Evolutionary conservation across 2,888 invertebrate genomes (phyloP), one percentile per base, ranked within the genome.

Genomic region (Nemotelus pantherinus): DNA sequence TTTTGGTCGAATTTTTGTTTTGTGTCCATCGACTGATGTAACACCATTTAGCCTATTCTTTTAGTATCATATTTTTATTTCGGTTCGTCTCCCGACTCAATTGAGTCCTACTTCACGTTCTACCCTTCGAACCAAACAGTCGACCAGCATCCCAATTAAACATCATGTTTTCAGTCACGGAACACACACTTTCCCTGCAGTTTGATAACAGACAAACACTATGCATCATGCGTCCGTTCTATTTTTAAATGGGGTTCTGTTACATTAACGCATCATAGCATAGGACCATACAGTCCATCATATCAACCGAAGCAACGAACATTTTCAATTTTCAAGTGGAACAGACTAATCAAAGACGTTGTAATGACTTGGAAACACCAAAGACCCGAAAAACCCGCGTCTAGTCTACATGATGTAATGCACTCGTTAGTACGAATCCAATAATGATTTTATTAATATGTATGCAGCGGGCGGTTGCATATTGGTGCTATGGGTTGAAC

Each of bases 81-180:
- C n/a, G 70, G 70, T 70, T 70, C 7, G 55, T 43, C 41, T 41
- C 70, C 43, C 41, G 10, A 70, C 70, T 53, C 43, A 70, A 70
- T 39, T 7, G 3, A 5, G n/a, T 39, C 45, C 65, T 45, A 7
- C 50, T 68, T 70, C 68, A 68, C 5, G 43, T 43, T 43, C n/a
- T 6, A 7, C 67, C 67, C 5, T 68, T 41, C 3, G 45, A 41
- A 7, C 41, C 60, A 39, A 39, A 25, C 41, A 43, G 60, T 3
- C 41, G 60, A 5, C 41, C 7, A 60, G 25, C 25, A 3, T 39
- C 3, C 41, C 41, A 25, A 41, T 7, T 39, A 60, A 60, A 7
- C 60, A 60, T 41, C 57, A 25, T 25, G 10, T 60, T 60, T 25
- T 25, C 25, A 25, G 25, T 1, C 25, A 25, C 25, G 60, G 25